These are phyloP conservation scores for Andrena bucephala DNA, from an alignment of 2,888 invertebrate species.

Conservation along the genomic window DNA sequence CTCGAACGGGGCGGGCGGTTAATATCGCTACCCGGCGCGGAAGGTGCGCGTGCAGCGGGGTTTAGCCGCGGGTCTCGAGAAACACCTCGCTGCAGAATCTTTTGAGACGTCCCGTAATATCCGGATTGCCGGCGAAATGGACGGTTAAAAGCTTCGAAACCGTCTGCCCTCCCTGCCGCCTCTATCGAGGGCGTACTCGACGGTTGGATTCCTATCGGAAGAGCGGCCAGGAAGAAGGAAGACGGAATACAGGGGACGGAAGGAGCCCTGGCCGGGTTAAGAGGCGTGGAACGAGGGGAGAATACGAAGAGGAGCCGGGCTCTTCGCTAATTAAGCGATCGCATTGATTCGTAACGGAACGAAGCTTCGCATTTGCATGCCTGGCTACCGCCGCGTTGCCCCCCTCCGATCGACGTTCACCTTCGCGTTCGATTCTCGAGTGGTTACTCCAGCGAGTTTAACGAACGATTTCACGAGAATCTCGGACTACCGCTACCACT, in stretches of 20 bases:
- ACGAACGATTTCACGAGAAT: slow-evolving; percentile 60
- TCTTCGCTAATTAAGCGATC: slow-evolving; percentile 76
- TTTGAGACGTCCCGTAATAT: slow-evolving; percentile 67
- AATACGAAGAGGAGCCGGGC: slow-evolving; percentile 51
- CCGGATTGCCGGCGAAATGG: slow-evolving; percentile 69
- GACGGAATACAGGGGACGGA: slow-evolving; percentile 38
- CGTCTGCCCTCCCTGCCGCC: slow-evolving; percentile 50
- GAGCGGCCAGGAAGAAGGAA: slow-evolving; percentile 48
- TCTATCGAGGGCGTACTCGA: slow-evolving; percentile 57
- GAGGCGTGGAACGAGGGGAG: slow-evolving; percentile 46
- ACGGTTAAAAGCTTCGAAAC: slow-evolving; percentile 70
- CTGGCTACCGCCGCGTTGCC: slow-evolving; percentile 49
- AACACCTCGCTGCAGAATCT: slow-evolving; percentile 52
- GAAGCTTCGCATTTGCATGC: slow-evolving; percentile 70
- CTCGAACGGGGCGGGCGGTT: slow-evolving; percentile 17
- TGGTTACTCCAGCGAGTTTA: slow-evolving; percentile 56
- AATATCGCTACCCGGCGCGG: slow-evolving; percentile 17
- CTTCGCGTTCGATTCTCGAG: slow-evolving; percentile 61
- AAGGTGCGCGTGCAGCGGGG: slow-evolving; percentile 23
- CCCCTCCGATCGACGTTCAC: slow-evolving; percentile 47
- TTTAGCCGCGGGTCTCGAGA: slow-evolving; percentile 26
- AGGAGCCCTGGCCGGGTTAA: slow-evolving; percentile 37
- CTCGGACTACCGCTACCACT: slow-evolving; percentile 51
- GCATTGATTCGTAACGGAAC: slow-evolving; percentile 72
- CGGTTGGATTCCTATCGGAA: slow-evolving; percentile 62